Conservation (phyloP, 2,113 vertebrate species). For the Epinephelus moara region DNA sequence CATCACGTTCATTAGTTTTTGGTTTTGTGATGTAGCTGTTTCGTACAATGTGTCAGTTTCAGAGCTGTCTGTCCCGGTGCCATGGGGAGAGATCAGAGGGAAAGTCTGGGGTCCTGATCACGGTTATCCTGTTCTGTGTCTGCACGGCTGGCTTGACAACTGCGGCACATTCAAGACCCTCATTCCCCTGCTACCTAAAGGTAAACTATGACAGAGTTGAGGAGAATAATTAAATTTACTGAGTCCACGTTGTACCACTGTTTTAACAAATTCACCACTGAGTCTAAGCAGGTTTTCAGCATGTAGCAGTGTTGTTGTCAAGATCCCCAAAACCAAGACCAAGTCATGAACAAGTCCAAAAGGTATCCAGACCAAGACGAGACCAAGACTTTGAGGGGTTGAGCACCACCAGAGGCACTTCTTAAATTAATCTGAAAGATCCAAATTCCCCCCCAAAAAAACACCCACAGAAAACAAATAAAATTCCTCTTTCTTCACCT, state of each 20-base stretch:
- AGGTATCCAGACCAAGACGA: too few relatives aligned
- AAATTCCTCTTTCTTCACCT: too few relatives aligned
- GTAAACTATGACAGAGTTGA: constrained; percentile 46
- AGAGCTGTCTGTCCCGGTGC: constrained; percentile 81
- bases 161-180: constrained; percentile 84
- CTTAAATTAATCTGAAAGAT: too few relatives aligned
- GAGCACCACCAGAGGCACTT: too few relatives aligned
- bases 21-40: neutral
- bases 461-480: too few relatives aligned
- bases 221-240: neutral
- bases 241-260: neutral
- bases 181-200: constrained; percentile 84
- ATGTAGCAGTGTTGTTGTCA: too few relatives aligned
- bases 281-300: neutral
- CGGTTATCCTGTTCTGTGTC: constrained; percentile 83
- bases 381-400: too few relatives aligned
- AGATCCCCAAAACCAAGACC: too few relatives aligned
- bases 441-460: too few relatives aligned
- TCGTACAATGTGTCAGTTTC: constrained; percentile 53
- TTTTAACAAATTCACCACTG: neutral
- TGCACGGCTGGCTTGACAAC: constrained; percentile 88
- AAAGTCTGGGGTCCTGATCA: constrained; percentile 81
- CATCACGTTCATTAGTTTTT: neutral
- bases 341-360: too few relatives aligned
- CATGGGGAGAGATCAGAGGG: constrained; percentile 84